Conservation (phyloP, 2,888 invertebrate species). For the Pilophorus perplexus region DNA sequence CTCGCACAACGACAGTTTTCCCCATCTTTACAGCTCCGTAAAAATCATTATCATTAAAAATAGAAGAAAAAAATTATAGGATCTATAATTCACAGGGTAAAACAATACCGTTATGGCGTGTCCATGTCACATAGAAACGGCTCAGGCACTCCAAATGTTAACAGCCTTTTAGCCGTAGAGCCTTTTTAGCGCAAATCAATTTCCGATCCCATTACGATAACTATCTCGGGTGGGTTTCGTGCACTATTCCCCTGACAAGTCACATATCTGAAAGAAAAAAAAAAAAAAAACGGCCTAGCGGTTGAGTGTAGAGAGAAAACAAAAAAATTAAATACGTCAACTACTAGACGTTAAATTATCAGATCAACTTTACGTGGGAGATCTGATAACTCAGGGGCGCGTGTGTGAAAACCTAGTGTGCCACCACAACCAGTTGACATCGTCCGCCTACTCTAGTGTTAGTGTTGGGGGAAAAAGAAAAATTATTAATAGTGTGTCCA, state of each 20-base stretch:
- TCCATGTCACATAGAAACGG: neutral
- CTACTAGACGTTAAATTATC: neutral
- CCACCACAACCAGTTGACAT: too few species aligned
- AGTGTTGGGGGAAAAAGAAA: too few species aligned
- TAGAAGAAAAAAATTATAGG: too few species aligned
- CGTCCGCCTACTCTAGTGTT: too few species aligned
- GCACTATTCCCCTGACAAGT: neutral
- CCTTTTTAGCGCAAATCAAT: neutral
- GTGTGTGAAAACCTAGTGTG: too few species aligned
- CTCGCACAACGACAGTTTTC: too few species aligned
- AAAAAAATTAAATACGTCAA: neutral
- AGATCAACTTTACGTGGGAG: neutral
- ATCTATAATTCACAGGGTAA: too few species aligned
- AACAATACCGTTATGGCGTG: too few species aligned
- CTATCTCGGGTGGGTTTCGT: neutral
- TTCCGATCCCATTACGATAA: neutral
- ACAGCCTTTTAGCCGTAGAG: neutral
- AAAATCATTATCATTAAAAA: too few species aligned
- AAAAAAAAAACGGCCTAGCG: neutral
- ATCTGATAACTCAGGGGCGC: too few species aligned
- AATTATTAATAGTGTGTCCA: too few species aligned
- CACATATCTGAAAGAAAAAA: neutral
- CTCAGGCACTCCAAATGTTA: neutral
- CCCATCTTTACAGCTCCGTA: too few species aligned
- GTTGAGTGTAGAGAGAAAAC: neutral